Percentiles rank a stretch among this genome's conserved stretches.
Conservation (phyloP, 2,888 invertebrate genomes). For the Lampropteryx suffumata region DNA sequence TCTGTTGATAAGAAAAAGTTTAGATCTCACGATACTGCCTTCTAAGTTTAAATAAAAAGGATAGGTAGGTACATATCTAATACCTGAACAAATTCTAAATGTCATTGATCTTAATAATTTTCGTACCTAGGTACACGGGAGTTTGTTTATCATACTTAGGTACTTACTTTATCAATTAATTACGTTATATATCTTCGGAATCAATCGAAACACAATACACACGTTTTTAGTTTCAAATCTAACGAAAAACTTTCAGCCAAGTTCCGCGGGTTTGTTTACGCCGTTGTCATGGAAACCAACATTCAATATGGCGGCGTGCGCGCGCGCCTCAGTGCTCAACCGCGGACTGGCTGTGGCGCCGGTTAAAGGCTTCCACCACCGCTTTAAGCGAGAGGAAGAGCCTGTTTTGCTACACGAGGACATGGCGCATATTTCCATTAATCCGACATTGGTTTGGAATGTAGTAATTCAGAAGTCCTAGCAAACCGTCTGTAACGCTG, state of each 20-base stretch:
- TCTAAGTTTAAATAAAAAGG: slow-evolving; percentile 14
- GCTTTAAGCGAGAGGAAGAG: slow-evolving; percentile 73
- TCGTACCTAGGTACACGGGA: no score
- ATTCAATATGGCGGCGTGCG: slow-evolving; percentile 73
- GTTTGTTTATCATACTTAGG: no score
- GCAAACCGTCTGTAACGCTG: no score
- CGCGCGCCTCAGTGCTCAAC: slow-evolving; percentile 68
- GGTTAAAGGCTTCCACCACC: slow-evolving; percentile 63
- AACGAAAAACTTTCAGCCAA: slow-evolving; percentile 20
- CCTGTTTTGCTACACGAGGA: slow-evolving; percentile 73
- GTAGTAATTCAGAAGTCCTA: slow-evolving; percentile 4
- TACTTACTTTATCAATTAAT: slow-evolving; percentile 33
- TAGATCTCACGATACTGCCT: slow-evolving; percentile 13
- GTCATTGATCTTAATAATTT: no score
- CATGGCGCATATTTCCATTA: slow-evolving; percentile 55
- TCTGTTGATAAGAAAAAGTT: slow-evolving; percentile 10
- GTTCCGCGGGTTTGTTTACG: slow-evolving; percentile 56
- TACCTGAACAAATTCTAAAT: no score
- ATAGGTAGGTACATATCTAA: neutral
- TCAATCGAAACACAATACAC: slow-evolving; percentile 22
- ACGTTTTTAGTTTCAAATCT: slow-evolving; percentile 9
- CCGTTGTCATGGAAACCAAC: slow-evolving; percentile 77
- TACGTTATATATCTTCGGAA: neutral
- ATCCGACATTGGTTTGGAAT: slow-evolving; percentile 49
- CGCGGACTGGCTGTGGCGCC: slow-evolving; percentile 69